These are phyloP conservation scores for Ophioninae sp. DNA, from an alignment of 2,888 invertebrate genomes.

Conservation along the genomic window DNA sequence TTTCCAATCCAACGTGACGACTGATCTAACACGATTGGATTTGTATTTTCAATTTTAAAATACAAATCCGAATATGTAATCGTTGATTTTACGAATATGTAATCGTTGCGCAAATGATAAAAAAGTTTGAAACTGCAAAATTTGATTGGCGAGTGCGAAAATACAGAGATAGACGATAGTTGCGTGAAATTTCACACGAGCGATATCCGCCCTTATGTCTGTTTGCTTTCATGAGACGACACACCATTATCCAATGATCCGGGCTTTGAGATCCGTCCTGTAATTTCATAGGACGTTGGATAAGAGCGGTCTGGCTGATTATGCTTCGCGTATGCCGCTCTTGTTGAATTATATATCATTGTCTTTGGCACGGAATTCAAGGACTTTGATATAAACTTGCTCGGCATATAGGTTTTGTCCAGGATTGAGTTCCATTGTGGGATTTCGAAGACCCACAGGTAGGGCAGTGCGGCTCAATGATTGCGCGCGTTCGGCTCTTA, in stretches of 20 bases:
- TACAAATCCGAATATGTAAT: too few species aligned
- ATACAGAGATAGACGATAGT: not conserved
- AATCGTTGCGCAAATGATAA: not conserved
- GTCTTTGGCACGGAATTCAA: not conserved
- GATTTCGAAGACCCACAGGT: not conserved
- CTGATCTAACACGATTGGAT: too few species aligned
- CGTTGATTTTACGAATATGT: not conserved
- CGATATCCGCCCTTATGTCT: not conserved
- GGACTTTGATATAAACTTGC: not conserved
- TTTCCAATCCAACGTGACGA: too few species aligned
- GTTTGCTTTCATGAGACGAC: not conserved
- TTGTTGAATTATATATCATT: not conserved
- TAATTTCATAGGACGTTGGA: not conserved
- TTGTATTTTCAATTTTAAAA: too few species aligned
- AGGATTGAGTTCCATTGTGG: not conserved
- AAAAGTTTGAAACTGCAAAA: not conserved
- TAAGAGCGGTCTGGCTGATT: not conserved
- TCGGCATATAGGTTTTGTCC: not conserved
- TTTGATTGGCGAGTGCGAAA: not conserved
- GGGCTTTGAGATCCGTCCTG: not conserved
- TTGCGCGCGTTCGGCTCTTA: not conserved
- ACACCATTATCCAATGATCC: not conserved
- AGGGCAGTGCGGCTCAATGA: not conserved
- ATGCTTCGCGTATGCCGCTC: not conserved
- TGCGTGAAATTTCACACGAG: not conserved